phyloP scores from a whole-genome alignment of 2,113 vertebrate species.

The Heterotis niloticus region DNA sequence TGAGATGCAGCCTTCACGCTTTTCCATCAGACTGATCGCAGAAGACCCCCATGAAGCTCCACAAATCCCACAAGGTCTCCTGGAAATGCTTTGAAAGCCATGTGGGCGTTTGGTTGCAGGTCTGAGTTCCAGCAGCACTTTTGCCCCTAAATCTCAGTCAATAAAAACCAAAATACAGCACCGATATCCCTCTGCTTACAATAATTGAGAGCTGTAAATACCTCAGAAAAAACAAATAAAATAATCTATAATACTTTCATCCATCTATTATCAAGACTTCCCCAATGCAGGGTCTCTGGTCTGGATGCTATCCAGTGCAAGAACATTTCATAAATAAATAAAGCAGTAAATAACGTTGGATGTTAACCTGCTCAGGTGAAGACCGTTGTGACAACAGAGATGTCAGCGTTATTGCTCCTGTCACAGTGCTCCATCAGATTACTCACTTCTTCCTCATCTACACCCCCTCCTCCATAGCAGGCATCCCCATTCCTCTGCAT shows the following conservation, averaged over 20 bases:
- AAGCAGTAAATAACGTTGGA: neutral
- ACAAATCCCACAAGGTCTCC: neutral
- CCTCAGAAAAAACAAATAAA: no score
- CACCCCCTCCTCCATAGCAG: neutral
- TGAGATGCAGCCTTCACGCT: neutral
- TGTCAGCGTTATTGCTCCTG: neutral
- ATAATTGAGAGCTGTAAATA: no score
- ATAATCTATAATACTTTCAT: no score
- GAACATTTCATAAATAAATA: neutral
- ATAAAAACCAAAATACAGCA: no score
- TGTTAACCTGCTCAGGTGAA: neutral
- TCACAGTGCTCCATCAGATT: neutral
- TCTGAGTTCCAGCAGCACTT: no score
- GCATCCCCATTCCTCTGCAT: neutral
- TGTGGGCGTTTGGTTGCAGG: no score
- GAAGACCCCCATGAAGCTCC: neutral
- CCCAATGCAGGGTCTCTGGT: no score
- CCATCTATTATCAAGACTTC: no score
- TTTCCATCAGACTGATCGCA: neutral
- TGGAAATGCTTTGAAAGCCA: no score
- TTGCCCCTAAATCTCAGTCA: no score
- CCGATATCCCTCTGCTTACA: no score
- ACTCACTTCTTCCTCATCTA: neutral
- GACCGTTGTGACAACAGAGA: neutral
- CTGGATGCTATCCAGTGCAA: no score